Evolutionary conservation across 1,140 invertebrate species (phyloP).

Genomic region (Elysia chlorotica): DNA sequence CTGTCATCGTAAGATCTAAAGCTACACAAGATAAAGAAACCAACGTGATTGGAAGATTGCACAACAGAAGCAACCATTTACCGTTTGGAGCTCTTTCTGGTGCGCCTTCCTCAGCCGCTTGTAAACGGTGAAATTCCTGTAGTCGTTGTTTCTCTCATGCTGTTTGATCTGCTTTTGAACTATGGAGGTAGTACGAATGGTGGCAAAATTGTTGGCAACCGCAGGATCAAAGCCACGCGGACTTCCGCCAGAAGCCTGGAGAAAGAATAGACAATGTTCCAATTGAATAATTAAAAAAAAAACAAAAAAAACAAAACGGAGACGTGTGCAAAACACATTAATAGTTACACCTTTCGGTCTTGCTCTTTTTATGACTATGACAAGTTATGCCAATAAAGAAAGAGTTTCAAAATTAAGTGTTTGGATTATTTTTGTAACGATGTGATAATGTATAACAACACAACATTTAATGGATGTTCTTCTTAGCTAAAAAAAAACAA

Average conservation of each 20-base stretch:
- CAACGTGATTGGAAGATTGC: no score
- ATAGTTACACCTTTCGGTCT: no score
- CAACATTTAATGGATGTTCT: background rate
- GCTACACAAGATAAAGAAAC: no score
- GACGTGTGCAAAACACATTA: no score
- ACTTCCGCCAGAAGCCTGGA: slow-evolving; percentile 41
- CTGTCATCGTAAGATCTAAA: no score
- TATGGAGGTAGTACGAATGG: slow-evolving; percentile 96
- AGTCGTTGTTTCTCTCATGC: slow-evolving; percentile 95
- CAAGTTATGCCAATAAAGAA: no score
- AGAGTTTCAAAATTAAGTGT: no score
- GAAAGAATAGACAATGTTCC: slow-evolving; percentile 5
- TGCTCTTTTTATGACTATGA: no score
- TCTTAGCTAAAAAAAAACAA: background rate
- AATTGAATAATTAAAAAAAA: no score
- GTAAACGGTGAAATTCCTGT: slow-evolving; percentile 99
- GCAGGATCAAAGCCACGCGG: slow-evolving; percentile 34
- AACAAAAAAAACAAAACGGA: no score
- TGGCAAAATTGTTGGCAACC: slow-evolving; percentile 88
- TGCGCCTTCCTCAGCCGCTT: slow-evolving; percentile 97
- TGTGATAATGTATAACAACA: background rate
- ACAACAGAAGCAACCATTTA: no score
- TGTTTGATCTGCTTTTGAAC: slow-evolving; percentile 98
- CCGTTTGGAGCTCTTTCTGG: slow-evolving; percentile 85
- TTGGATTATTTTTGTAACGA: no score